phyloP scores from a whole-genome alignment of 2,888 invertebrate species.

The Thymelicus lineola region DNA sequence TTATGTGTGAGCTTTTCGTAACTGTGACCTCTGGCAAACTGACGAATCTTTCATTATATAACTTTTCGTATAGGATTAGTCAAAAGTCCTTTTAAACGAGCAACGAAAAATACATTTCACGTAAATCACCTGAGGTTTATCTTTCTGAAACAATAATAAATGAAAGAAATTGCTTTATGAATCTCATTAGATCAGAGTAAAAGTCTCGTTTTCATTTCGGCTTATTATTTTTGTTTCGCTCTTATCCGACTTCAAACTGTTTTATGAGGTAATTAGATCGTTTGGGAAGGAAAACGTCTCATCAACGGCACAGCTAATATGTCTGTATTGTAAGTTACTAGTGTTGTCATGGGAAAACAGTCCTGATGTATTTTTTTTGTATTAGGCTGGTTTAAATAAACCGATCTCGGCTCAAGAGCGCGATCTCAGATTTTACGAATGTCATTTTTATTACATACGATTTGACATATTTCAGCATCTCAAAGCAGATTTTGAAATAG shows the following conservation, averaged over 20 bases:
- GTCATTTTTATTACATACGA: too few species aligned
- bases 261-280: conserved; percentile 22
- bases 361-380: not conserved
- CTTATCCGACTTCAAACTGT: conserved; percentile 20
- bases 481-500: too few species aligned
- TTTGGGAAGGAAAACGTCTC: conserved; percentile 3
- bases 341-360: not conserved
- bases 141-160: conserved; percentile 9
- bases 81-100: not conserved
- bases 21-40: too few species aligned
- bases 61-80: not conserved
- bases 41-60: too few species aligned
- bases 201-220: conserved; percentile 11
- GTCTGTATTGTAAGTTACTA: conserved; percentile 5
- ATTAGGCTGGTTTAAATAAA: too few species aligned
- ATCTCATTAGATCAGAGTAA: conserved; percentile 13
- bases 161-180: conserved; percentile 13
- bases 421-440: too few species aligned
- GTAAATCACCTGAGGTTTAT: conserved; percentile 1
- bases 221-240: conserved; percentile 19
- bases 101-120: not conserved
- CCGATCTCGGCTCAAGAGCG: too few species aligned
- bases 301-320: conserved; percentile 5
- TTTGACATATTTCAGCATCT: too few species aligned
- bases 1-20: too few species aligned